Evolutionary conservation across 37 sponge, comb jelly and placozoan species (phyloP).

Genomic region (Beroe ovata): DNA sequence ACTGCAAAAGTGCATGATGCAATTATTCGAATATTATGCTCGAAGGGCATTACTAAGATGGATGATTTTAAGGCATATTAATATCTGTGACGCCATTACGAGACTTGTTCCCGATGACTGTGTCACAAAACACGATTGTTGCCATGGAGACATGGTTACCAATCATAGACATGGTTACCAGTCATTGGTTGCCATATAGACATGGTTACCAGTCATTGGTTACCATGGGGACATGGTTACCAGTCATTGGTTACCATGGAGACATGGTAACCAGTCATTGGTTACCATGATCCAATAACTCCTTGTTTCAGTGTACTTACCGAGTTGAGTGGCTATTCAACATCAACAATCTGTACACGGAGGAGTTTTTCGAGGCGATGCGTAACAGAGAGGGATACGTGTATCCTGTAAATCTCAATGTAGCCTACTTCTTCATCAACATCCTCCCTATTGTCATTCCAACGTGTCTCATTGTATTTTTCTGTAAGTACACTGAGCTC

Average conservation of each 20-base stretch:
- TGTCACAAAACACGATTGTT: too few relatives aligned
- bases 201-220: too few relatives aligned
- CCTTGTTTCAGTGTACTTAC: constrained; percentile 2
- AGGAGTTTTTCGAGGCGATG: not conserved
- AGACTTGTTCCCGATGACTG: too few relatives aligned
- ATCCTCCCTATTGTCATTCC: constrained; percentile 45
- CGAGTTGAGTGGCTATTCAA: constrained; percentile 2
- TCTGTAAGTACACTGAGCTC: not conserved
- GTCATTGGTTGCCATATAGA: too few relatives aligned
- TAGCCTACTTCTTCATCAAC: constrained; percentile 26
- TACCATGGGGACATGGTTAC: not conserved
- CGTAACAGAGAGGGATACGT: not conserved
- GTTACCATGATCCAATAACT: not conserved
- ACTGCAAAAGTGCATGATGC: too few relatives aligned
- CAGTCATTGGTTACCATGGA: not conserved
- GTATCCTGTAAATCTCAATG: not conserved
- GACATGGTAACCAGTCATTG: not conserved
- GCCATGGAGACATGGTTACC: too few relatives aligned
- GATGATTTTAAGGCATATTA: too few relatives aligned
- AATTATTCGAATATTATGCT: too few relatives aligned
- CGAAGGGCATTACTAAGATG: too few relatives aligned
- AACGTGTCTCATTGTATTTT: constrained; percentile 26
- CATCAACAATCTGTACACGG: not conserved
- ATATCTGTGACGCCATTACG: too few relatives aligned
- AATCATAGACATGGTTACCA: too few relatives aligned